Evolutionary conservation across 2,888 invertebrate genomes (phyloP), one percentile per base, ranked within the genome.

Genomic region (Bugulina stolonifera): DNA sequence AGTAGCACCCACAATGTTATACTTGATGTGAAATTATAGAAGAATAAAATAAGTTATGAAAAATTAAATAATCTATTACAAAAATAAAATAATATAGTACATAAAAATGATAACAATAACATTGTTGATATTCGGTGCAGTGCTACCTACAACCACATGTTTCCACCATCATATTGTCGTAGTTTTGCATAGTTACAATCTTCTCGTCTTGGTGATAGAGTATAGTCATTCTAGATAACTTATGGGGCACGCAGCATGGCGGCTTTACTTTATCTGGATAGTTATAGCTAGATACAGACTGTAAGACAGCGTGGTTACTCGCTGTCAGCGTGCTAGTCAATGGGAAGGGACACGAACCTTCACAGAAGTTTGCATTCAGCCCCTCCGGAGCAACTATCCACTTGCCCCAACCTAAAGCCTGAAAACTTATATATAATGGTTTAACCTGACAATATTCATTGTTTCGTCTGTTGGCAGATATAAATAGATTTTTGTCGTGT

Each of bases 251-350:
- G 73, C 83, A 83, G 72, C 82, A 83, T 0, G 82, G 80, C 71
- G 75, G 73, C 22, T 73, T 69, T 0, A 80, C 79, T 5, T 75
- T 72, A 14, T 77, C 77, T 3, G 77, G 77, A 34, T 76, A 75
- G 72, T 80, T 78, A 73, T 78, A 74, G 55, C 79, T 73, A 80
- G 82, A 79, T 69, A 83, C 73, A 35, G 81, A 79, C 76, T 81
- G 81, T 71, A 83, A 73, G 77, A 82, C 79, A 35, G 82, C 83
- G 75, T 83, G 83, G 74, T 83, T 83, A 5, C 81, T 82, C 1
- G 82, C 81, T 52, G 78, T 77, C 72, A 76, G 78, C 52, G 76
- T 75, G 32, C 75, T 74, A 27, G 76, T 76, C 10, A 82, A 75
- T 0, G 81, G 80, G 2, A 78, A 77, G 1, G 80, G 78, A 73